These are phyloP conservation scores for Stictonetta naevosa DNA, from an alignment of 2,113 vertebrate species.

Conservation along the genomic window DNA sequence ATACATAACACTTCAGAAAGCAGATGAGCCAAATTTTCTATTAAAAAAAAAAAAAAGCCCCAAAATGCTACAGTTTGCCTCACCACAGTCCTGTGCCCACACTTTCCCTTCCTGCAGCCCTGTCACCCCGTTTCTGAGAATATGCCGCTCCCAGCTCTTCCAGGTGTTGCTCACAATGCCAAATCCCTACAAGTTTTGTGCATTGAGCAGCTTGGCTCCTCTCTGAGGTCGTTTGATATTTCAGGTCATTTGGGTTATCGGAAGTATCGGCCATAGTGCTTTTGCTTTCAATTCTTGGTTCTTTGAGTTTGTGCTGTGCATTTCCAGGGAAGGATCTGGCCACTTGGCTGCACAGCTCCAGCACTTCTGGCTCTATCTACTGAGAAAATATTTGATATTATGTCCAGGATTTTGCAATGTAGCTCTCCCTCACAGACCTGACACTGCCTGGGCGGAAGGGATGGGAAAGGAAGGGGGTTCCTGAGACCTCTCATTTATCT, in stretches of 20 bases:
- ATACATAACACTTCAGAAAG: not conserved
- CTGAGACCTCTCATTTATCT: not conserved
- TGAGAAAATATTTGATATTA: not conserved
- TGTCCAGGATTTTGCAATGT: conserved; percentile 26
- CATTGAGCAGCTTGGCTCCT: not conserved
- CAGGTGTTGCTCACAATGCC: not conserved
- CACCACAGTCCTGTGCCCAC: not conserved
- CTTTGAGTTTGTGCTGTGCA: not conserved
- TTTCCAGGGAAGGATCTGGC: not conserved
- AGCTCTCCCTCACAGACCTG: not conserved
- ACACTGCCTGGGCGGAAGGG: not conserved
- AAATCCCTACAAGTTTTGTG: not conserved
- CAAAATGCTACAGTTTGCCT: not conserved
- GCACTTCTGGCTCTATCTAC: not conserved
- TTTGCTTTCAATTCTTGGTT: not conserved
- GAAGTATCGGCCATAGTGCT: not conserved
- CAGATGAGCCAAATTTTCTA: not conserved
- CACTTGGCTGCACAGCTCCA: not conserved
- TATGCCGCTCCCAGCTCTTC: not conserved
- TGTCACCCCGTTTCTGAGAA: conserved; percentile 27
- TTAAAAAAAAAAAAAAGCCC: not conserved
- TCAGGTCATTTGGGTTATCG: not conserved
- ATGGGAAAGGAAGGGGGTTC: not conserved
- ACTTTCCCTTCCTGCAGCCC: not conserved
- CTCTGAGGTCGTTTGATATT: not conserved